Base-by-base conservation (phyloP, 1,140 invertebrate species). In the Brachystomella parvula region DNA sequence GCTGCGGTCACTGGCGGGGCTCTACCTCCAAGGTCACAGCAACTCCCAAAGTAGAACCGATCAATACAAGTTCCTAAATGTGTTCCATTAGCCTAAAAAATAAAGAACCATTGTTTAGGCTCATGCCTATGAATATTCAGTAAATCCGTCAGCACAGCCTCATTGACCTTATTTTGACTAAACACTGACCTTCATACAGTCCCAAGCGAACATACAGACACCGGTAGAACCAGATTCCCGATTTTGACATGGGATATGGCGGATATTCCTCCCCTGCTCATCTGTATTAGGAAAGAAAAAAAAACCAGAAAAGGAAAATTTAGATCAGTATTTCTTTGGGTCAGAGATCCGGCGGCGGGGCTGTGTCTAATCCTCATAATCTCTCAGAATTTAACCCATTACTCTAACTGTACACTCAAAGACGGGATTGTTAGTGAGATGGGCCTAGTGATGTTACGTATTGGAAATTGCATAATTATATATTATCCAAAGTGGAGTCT, bases 151-250 rank as follows among this genome's bases (percentile, higher is more conserved):
- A n/a, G n/a, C n/a, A n/a, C n/a, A n/a, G 49, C 21, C 49, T n/a
- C n/a, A 12, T 44, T 44, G 39, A 44, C 39, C 39, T n/a, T 44
- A 44, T 12, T 44, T 44, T 44, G 39, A 44, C n/a, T 44, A 63
- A 17, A 29, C n/a, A 53, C 58, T 17, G 68, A 73, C 72, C 61
- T 93, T 92, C 33, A 91, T 84, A 75, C 93, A 96, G 68, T 92
- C 89, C 77, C 92, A 92, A 62, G 91, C 91, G 76, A 96, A 94
- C 92, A 96, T 96, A 75, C 92, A 96, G 9, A 90, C 82, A 9
- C 92, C 92, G 61, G 85, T 86, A 70, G 89, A 85, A 2, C 85
- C 87, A 26, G 85, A 53, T 12, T 53, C 49, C 6, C 49, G 49
- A 75, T 84, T 83, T 74, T 92, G 84, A 78, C 91, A 94, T 33